A percentile compares a stretch with the other conserved stretches of the same genome.
Evolutionary conservation across 2,113 vertebrate genomes (phyloP).

Genomic region (Gracilinanus agilis): DNA sequence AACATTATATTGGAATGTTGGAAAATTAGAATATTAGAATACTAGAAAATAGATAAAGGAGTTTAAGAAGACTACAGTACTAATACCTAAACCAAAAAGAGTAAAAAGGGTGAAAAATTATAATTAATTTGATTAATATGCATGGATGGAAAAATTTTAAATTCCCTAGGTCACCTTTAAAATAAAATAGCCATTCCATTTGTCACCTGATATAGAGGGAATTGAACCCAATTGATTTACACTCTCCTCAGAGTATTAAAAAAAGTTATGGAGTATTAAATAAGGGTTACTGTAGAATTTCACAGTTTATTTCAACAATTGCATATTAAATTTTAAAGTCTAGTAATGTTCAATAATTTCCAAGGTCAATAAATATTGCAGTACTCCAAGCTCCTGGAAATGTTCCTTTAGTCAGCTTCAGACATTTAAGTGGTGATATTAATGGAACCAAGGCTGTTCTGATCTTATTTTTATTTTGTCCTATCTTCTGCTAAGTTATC

Average conservation of each 20-base stretch:
- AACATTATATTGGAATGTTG: no score
- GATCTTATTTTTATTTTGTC: background rate
- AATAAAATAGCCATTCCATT: no score
- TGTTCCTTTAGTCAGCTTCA: no score
- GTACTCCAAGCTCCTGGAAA: background rate
- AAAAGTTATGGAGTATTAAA: background rate
- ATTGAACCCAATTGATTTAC: background rate
- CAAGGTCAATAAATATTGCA: background rate
- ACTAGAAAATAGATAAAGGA: no score
- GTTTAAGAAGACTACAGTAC: no score
- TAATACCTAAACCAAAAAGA: no score
- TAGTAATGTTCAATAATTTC: background rate
- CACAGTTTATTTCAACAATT: background rate
- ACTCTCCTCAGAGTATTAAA: background rate
- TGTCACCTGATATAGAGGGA: no score
- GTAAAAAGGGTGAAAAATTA: no score
- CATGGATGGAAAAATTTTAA: no score
- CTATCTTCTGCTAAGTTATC: background rate
- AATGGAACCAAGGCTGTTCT: background rate
- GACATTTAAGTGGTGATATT: background rate
- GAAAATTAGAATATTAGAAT: no score
- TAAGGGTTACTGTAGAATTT: background rate
- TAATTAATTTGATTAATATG: no score
- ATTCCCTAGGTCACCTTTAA: no score
- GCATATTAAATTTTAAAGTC: background rate